Evolutionary conservation across 2,888 invertebrate genomes (phyloP), one percentile per base, ranked within the genome.

Genomic region (Oscheius onirici): DNA sequence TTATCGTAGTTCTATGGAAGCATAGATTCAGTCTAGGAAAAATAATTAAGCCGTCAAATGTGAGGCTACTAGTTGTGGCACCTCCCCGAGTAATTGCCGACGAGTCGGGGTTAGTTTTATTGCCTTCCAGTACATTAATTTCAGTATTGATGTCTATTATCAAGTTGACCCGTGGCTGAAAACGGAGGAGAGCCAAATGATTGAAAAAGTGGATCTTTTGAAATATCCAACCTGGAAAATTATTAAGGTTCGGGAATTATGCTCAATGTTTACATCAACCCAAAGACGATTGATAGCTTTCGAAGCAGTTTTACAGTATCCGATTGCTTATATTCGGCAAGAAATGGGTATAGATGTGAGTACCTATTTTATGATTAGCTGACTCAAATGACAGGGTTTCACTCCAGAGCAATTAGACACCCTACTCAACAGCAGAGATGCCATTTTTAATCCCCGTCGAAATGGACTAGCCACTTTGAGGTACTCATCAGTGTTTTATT

Each of bases 111-210:
- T 84, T 24, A 57, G 77, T 71, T 52, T 40, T 28, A 54, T n/a
- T 46, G 46, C 15, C 46, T 46, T 46, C 34, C 34, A 34, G 34
- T 34, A 8, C 34, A 34, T 34, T 34, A 15, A 46, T 76, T 80
- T 51, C 55, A 84, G 84, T 54, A 75, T 84, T 43, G 84, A 84
- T 61, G 76, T 83, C 10, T 80, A 80, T 68, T 81, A 83, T 52
- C 82, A 84, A 75, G 82, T 84, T 24, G 84, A 84, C 52, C 78
- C 82, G 1, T 84, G 83, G 20, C 79, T 84, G 44, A 75, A 79
- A 43, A 63, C 57, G 13, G 84, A 84, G 60, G 78, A 81, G 63
- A 76, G 77, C 44, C 78, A 78, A 8, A 61, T 84, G 22, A 75
- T 83, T 52, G 78, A 82, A 43, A 84, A 85, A 71, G 81, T n/a